Conservation (phyloP, 2,888 invertebrate species). For the Odontocerum albicorne region DNA sequence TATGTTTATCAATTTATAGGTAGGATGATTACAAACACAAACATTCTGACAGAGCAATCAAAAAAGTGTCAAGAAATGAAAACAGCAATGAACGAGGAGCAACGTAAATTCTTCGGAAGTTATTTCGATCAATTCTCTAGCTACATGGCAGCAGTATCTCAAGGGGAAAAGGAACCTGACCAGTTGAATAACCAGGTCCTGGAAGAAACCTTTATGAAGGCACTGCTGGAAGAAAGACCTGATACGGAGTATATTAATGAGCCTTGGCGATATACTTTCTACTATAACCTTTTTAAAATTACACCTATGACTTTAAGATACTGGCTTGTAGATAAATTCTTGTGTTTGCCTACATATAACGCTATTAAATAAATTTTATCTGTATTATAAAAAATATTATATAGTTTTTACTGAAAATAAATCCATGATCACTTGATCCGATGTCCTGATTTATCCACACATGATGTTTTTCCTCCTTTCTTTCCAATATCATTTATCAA, state of each 20-base stretch:
- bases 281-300: constrained; percentile 65
- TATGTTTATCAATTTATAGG: constrained; percentile 48
- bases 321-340: constrained; percentile 64
- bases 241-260: constrained; percentile 67
- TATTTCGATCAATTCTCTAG: constrained; percentile 66
- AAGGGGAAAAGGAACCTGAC: constrained; percentile 52
- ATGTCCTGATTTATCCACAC: too few species aligned
- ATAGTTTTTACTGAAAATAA: too few species aligned
- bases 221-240: constrained; percentile 63
- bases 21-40: constrained; percentile 70
- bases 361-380: background rate
- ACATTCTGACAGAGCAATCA: constrained; percentile 66
- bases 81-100: constrained; percentile 62
- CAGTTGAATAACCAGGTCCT: constrained; percentile 57
- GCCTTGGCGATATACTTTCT: constrained; percentile 65
- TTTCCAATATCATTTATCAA: too few species aligned
- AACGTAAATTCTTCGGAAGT: constrained; percentile 62
- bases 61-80: constrained; percentile 66
- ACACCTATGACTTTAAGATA: constrained; percentile 61
- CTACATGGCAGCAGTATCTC: constrained; percentile 56
- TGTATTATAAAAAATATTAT: too few species aligned
- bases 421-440: too few species aligned
- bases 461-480: too few species aligned
- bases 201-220: constrained; percentile 63
- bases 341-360: constrained; percentile 39